phyloP scores from a whole-genome alignment of 2,113 vertebrate species.

The Sminthopsis crassicaudata region DNA sequence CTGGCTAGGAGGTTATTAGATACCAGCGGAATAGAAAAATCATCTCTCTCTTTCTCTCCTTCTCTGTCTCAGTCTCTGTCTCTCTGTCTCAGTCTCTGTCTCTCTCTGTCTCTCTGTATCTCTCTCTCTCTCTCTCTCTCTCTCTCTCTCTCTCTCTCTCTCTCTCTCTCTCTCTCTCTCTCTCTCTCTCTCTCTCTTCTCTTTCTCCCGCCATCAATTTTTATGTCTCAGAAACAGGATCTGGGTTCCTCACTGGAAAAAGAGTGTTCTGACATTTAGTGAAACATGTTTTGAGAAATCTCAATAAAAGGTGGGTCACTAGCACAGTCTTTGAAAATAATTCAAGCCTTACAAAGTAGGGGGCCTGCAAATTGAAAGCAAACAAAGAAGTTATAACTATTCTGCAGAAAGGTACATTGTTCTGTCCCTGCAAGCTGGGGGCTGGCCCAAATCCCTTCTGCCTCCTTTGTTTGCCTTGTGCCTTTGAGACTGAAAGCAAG shows the following conservation, averaged over 20 bases:
- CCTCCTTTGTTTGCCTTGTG: constrained; percentile 58
- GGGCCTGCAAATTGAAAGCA: constrained; percentile 49
- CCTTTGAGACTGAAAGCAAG: constrained; percentile 47
- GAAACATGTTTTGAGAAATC: constrained; percentile 34
- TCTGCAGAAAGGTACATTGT: not conserved
- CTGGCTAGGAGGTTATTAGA: not conserved
- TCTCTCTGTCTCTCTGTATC: not conserved
- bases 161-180: not conserved
- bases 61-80: not conserved
- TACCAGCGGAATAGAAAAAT: not conserved
- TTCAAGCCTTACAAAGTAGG: constrained; percentile 39
- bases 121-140: not conserved
- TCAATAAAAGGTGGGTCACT: constrained; percentile 13
- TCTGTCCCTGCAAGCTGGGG: not conserved
- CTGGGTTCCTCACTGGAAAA: constrained; percentile 27
- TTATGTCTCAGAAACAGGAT: constrained; percentile 24
- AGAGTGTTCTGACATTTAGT: constrained; percentile 25
- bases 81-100: not conserved
- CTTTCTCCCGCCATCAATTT: not conserved
- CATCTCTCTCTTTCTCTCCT: not conserved
- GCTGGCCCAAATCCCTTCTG: constrained; percentile 59
- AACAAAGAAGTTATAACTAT: constrained; percentile 33
- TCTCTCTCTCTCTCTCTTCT: not conserved
- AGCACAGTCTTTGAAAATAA: constrained; percentile 37
- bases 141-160: not conserved